Conservation (phyloP, 2,888 invertebrate species). For the Latrodectus hesperus region DNA sequence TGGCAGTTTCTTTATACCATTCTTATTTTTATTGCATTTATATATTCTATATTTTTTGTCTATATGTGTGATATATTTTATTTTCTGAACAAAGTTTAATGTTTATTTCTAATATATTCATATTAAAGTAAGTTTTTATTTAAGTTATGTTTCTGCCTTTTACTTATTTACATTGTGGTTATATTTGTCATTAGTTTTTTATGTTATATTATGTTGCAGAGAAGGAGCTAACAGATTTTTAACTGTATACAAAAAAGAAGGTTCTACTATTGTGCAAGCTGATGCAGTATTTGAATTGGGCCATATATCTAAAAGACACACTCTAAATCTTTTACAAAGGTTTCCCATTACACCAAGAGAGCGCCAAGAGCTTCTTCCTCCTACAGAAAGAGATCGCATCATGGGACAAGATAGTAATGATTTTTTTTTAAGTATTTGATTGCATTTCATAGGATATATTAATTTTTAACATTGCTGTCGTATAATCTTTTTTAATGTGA, state of each 20-base stretch:
- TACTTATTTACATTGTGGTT: no score
- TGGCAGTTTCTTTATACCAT: no score
- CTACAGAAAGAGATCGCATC: constrained; percentile 80
- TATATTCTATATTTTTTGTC: no score
- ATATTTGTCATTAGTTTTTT: constrained; percentile 10
- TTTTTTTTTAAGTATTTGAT: not conserved
- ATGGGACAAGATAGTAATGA: constrained; percentile 63
- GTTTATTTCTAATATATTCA: not conserved
- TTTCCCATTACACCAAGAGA: constrained; percentile 83
- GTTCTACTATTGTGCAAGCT: constrained; percentile 81
- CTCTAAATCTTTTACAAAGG: constrained; percentile 80
- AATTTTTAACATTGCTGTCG: no score
- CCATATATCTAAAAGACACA: constrained; percentile 80
- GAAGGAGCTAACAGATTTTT: constrained; percentile 82
- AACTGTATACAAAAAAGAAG: constrained; percentile 83
- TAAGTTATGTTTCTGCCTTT: not conserved
- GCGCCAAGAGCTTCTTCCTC: constrained; percentile 82
- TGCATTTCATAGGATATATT: not conserved
- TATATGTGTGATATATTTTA: no score
- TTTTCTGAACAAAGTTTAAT: no score
- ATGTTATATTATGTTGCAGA: constrained; percentile 73
- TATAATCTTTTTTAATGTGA: no score
- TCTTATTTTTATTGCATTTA: no score
- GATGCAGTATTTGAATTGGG: constrained; percentile 82
- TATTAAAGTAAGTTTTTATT: constrained; percentile 53